Conservation (phyloP, 2,888 invertebrate genomes). For the Eupeodes luniger region DNA sequence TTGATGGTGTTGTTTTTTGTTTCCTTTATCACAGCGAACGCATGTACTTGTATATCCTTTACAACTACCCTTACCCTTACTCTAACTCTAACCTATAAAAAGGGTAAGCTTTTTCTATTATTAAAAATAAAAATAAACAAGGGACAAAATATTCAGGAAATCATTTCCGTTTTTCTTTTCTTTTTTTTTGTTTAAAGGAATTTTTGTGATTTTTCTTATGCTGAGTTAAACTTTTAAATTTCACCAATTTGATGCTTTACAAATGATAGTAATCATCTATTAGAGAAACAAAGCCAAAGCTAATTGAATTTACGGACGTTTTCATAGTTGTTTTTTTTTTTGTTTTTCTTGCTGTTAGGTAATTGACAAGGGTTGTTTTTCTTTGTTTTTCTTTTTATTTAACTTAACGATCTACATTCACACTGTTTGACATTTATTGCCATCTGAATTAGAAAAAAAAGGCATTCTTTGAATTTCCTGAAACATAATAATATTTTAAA, state of each 20-base stretch:
- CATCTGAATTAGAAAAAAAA: neutral
- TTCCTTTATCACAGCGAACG: neutral
- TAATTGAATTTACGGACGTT: constrained; percentile 62
- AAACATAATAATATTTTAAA: neutral
- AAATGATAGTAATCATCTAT: constrained; percentile 64
- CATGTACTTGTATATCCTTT: too few species aligned
- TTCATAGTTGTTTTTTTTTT: neutral
- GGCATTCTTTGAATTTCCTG: constrained; percentile 2
- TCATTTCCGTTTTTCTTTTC: neutral
- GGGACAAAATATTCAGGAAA: constrained; percentile 59
- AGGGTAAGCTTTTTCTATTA: constrained; percentile 23
- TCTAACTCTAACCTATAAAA: neutral
- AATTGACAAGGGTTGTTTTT: constrained; percentile 19
- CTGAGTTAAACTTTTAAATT: constrained; percentile 44
- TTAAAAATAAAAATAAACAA: constrained; percentile 35
- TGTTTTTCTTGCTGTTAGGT: neutral
- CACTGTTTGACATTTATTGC: constrained; percentile 22
- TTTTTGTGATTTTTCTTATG: constrained; percentile 4
- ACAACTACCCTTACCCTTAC: too few species aligned
- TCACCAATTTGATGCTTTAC: constrained; percentile 68
- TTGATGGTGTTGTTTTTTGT: neutral
- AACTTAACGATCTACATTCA: neutral
- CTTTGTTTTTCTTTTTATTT: neutral
- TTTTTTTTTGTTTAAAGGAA: constrained; percentile 5
- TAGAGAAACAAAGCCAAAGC: constrained; percentile 51